phyloP scores from a whole-genome alignment of 37 sponge, comb jelly and placozoan genomes.

The Corticium candelabrum region DNA sequence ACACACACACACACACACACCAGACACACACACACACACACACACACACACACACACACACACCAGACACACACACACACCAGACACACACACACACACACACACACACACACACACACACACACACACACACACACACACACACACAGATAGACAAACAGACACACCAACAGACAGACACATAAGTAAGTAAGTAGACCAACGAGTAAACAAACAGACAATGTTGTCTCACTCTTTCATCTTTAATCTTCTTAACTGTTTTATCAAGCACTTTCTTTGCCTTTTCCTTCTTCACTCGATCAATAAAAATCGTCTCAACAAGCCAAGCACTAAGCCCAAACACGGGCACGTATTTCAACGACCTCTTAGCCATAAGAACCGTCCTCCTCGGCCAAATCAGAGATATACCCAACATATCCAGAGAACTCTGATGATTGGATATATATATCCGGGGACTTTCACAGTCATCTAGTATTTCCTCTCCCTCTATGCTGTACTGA shows the following conservation, averaged over 20 bases:
- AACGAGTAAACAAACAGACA: too few species aligned
- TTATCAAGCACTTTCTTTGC: background rate
- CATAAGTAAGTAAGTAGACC: too few species aligned
- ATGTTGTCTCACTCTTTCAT: too few species aligned
- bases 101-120: too few species aligned
- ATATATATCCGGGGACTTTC: background rate
- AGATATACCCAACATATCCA: background rate
- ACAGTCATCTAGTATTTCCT: background rate
- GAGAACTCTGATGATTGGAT: constrained; percentile 3
- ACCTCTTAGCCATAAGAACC: background rate
- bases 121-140: too few species aligned
- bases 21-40: too few species aligned
- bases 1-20: too few species aligned
- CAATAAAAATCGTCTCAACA: background rate
- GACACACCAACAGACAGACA: too few species aligned
- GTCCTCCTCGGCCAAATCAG: background rate
- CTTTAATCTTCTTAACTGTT: background rate
- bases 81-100: too few species aligned
- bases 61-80: too few species aligned
- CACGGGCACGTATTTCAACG: background rate
- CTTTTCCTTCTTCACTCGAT: background rate
- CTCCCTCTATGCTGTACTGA: background rate
- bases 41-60: too few species aligned
- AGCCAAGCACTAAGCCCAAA: background rate
- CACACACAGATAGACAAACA: too few species aligned